Conservation (phyloP, 1,140 invertebrate genomes). For the Eriosoma lanigerum region DNA sequence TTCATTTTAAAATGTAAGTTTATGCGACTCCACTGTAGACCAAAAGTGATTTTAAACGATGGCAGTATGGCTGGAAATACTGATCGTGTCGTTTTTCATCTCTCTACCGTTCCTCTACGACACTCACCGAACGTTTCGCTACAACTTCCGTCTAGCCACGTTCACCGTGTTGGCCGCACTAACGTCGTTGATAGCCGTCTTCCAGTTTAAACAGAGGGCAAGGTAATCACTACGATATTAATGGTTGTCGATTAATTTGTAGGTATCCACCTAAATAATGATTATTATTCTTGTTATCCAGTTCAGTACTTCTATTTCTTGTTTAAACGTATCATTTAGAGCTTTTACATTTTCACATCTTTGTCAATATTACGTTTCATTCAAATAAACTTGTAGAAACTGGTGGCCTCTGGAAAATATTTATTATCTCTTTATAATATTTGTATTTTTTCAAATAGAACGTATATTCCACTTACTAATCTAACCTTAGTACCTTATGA, state of each 20-base stretch:
- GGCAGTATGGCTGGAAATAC: slow-evolving; percentile 12
- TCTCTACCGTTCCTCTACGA: slow-evolving; percentile 28
- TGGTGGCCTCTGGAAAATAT: too few species aligned
- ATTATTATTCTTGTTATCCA: too few species aligned
- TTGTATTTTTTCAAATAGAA: too few species aligned
- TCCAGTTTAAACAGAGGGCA: slow-evolving; percentile 7
- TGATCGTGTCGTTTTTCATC: slow-evolving; percentile 33
- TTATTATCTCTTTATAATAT: too few species aligned
- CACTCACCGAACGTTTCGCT: neutral
- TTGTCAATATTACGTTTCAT: too few species aligned
- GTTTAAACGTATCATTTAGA: neutral
- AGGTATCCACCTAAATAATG: neutral
- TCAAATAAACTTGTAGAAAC: too few species aligned
- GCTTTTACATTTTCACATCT: too few species aligned
- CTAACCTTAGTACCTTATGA: too few species aligned
- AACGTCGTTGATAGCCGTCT: neutral
- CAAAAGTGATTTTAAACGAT: neutral
- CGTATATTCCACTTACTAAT: too few species aligned
- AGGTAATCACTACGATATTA: neutral
- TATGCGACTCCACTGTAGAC: too few species aligned
- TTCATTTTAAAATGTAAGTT: too few species aligned
- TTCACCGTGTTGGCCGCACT: neutral
- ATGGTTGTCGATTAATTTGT: neutral
- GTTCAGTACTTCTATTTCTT: neutral
- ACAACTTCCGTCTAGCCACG: slow-evolving; percentile 10